Evolutionary conservation across 2,888 invertebrate species (phyloP).

Genomic region (Elegia similella): DNA sequence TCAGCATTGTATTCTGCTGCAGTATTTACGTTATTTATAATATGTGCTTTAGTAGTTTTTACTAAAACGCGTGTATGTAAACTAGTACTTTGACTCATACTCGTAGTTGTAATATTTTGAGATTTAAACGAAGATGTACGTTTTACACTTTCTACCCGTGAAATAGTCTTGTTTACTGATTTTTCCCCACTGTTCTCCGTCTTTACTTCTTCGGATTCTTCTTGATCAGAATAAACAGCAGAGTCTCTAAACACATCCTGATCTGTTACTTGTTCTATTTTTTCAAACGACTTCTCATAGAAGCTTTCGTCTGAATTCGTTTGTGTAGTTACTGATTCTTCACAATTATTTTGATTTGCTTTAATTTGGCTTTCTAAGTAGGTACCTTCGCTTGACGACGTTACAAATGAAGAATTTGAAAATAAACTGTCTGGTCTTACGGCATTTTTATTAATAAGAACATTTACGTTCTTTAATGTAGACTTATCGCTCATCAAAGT

Average conservation of each 20-base stretch:
- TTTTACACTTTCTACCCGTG: conserved; percentile 56
- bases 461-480: conserved; percentile 78
- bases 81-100: conserved; percentile 44
- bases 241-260: conserved; percentile 89
- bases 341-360: conserved; percentile 29
- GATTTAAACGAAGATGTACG: conserved; percentile 54
- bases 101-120: conserved; percentile 47
- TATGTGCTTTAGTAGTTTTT: conserved; percentile 43
- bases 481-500: conserved; percentile 81
- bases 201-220: conserved; percentile 71
- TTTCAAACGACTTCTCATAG: conserved; percentile 89
- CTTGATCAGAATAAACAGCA: conserved; percentile 90
- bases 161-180: conserved; percentile 43
- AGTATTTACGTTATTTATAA: conserved; percentile 33
- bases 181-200: conserved; percentile 38
- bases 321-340: conserved; percentile 35
- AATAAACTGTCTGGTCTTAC: conserved; percentile 78
- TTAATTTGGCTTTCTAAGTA: conserved; percentile 56
- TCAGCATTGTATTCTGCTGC: conserved; percentile 35
- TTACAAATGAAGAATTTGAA: conserved; percentile 81
- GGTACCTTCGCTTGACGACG: conserved; percentile 79
- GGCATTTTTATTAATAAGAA: conserved; percentile 83
- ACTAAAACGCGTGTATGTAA: conserved; percentile 41
- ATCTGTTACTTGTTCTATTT: conserved; percentile 86
- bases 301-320: conserved; percentile 84